Evolutionary conservation across 2,888 invertebrate species (phyloP), one percentile per base, ranked within the genome.

Genomic region (Oscheius sp.): DNA sequence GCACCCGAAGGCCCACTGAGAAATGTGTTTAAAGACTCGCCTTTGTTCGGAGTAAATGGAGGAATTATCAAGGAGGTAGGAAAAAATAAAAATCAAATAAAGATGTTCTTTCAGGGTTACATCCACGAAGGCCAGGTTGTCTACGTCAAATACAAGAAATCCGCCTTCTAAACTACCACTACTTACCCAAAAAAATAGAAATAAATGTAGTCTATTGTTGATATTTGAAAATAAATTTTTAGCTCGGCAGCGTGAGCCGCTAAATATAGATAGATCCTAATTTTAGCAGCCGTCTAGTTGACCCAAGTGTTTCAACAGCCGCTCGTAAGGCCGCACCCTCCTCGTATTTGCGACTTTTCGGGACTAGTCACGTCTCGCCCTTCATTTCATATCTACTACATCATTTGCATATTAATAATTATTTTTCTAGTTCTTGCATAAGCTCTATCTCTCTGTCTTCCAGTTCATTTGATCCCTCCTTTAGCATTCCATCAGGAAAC

Each of bases 111-210:
- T 29, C 59, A 77, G 63, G 78, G 73, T 1, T 80, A 75, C 46
- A 77, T 80, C 18, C 78, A 78, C 66, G 74, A 76, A 21, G 80
- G 80, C 45, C 80, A 80, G 45, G 71, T 77, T 2, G 80, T 75
- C 29, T 80, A 78, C 49, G 80, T 71, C 25, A 35, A 69, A 12
- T 80, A 80, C 68, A 80, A 80, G 58, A 63, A 73, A 23, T 52
- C 74, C 1, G 75, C 58, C 16, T 80, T 77, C 64, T 80, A 43
- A 63, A 21, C 12, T 18, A 9, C 29, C 61, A 16, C 56, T 25
- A 27, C 12, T 52, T 23, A 49, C 49, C n/a, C 29, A 27, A 16
- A 52, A 46, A 27, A 56, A 49, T 52, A 9, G 27, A n/a, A 55
- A 43, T 61, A 61, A 66, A 66, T 29, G 27, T 66, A 66, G n/a